Percentiles rank a stretch among this genome's conserved stretches.
These are phyloP conservation scores for Phania funesta DNA, from an alignment of 2,888 invertebrate species.

Conservation along the genomic window DNA sequence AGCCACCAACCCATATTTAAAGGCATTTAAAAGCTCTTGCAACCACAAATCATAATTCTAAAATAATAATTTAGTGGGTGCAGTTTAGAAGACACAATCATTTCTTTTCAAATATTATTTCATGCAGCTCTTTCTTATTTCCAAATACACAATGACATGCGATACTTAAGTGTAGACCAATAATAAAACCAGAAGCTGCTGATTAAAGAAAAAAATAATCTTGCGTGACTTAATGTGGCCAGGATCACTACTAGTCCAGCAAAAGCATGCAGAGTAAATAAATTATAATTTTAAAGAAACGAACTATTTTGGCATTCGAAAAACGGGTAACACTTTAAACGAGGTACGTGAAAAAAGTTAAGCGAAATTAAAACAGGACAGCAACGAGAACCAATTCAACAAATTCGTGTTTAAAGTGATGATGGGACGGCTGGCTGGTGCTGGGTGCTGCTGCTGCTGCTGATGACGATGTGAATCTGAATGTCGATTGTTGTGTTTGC, in stretches of 20 bases:
- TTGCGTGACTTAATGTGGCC: conserved; percentile 50
- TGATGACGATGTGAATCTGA: conserved; percentile 24
- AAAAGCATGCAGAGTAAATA: conserved; percentile 7
- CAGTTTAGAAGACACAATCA: neutral
- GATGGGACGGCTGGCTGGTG: conserved; percentile 9
- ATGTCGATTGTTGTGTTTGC: conserved; percentile 7
- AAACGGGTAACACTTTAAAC: conserved; percentile 28
- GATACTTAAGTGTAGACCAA: conserved; percentile 24
- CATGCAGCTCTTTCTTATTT: neutral
- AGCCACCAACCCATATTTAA: conserved; percentile 2
- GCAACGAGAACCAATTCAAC: conserved; percentile 1
- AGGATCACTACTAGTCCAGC: conserved; percentile 1
- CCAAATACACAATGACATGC: conserved; percentile 48
- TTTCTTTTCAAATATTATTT: neutral
- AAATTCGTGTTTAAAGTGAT: conserved; percentile 43
- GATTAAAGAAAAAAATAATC: neutral
- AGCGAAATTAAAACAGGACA: neutral
- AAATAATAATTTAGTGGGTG: conserved; percentile 53
- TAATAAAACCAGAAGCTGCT: conserved; percentile 29
- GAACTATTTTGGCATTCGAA: conserved; percentile 1
- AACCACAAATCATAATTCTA: conserved; percentile 7
- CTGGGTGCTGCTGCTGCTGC: neutral
- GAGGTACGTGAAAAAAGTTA: neutral
- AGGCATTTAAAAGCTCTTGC: conserved; percentile 38
- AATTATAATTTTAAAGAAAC: conserved; percentile 3